A percentile compares a stretch with the other conserved stretches of the same genome.
Evolutionary conservation across 2,797 vertebrate species (phyloP).

Genomic region (Limosa lapponica): DNA sequence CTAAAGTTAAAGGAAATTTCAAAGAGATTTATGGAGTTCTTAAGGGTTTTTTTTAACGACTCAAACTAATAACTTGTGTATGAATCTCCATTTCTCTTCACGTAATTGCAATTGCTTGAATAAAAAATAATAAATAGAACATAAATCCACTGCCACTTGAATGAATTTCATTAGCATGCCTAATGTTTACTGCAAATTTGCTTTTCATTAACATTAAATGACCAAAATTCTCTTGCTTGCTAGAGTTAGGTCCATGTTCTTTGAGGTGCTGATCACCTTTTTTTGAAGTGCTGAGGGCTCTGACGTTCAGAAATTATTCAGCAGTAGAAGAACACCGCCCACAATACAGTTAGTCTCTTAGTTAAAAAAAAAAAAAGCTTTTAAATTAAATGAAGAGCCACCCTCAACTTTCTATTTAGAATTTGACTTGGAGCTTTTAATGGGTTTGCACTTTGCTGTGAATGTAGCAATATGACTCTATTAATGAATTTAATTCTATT

Average conservation of each 20-base stretch:
- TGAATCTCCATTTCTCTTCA: conserved; percentile 6
- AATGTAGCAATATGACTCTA: conserved; percentile 34
- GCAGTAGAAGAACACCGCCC: background rate
- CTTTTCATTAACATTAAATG: conserved; percentile 63
- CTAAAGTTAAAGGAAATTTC: conserved; percentile 24
- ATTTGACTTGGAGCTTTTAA: conserved; percentile 52
- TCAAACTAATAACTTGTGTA: conserved; percentile 11
- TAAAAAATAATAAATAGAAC: conserved; percentile 42
- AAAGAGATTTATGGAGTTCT: conserved; percentile 27
- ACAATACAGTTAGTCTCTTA: conserved; percentile 20
- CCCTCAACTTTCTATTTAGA: conserved; percentile 56
- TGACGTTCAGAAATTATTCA: conserved; percentile 10
- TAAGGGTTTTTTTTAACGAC: background rate
- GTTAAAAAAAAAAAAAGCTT: conserved; percentile 15
- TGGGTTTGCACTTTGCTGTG: conserved; percentile 36
- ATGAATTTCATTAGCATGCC: conserved; percentile 47
- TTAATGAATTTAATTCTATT: conserved; percentile 55
- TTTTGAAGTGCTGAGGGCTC: background rate
- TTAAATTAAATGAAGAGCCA: conserved; percentile 52
- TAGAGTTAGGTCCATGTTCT: background rate
- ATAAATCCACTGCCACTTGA: conserved; percentile 27
- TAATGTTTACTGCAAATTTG: conserved; percentile 40
- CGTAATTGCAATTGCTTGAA: conserved; percentile 42
- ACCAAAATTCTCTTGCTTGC: conserved; percentile 31
- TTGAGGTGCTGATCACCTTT: background rate